Percentiles rank a stretch among this genome's conserved stretches.
These are phyloP conservation scores for Nasonovia ribisnigri DNA, from an alignment of 2,888 invertebrate genomes.

Conservation along the genomic window DNA sequence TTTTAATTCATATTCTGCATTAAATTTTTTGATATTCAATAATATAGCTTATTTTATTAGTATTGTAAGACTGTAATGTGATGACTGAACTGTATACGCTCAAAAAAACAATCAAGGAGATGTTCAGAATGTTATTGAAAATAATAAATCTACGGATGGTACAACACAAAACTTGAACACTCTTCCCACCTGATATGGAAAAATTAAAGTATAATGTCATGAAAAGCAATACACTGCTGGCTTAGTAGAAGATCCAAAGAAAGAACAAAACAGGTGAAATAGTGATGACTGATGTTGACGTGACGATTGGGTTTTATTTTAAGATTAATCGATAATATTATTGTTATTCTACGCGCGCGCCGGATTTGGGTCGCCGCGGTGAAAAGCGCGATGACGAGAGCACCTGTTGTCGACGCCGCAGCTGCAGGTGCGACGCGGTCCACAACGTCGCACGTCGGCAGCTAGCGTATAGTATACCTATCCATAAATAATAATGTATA, in stretches of 20 bases:
- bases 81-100: too few species aligned
- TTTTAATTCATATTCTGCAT: background rate
- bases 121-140: background rate
- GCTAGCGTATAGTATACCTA: background rate
- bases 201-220: background rate
- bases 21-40: background rate
- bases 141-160: background rate
- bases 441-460: background rate
- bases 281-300: background rate
- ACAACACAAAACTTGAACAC: background rate
- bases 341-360: conserved; percentile 17
- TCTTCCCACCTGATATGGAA: background rate
- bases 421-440: conserved; percentile 57
- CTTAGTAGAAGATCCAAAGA: background rate
- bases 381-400: conserved; percentile 24
- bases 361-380: conserved; percentile 37
- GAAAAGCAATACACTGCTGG: background rate
- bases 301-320: background rate
- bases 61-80: background rate
- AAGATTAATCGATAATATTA: conserved; percentile 18
- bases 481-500: background rate
- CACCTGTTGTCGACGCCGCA: conserved; percentile 33
- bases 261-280: conserved; percentile 1
- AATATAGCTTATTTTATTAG: background rate
- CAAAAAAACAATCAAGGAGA: background rate